Base-by-base conservation (phyloP, 1,140 invertebrate species). In the Leptoteleia sp. region DNA sequence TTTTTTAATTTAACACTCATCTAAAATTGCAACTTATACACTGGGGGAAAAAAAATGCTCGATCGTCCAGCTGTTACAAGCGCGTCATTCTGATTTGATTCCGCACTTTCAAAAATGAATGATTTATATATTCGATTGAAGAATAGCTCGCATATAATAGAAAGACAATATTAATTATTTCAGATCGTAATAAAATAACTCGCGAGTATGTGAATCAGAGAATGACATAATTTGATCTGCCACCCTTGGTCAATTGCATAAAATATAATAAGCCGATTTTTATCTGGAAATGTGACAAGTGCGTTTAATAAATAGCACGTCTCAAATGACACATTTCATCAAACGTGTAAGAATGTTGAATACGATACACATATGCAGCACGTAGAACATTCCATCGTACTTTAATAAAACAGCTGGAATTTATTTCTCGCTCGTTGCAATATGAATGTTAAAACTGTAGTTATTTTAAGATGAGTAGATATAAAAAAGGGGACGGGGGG, bases 331-430 rank as follows among this genome's bases (percentile, higher is more conserved):
- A 57, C 70, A 76, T 70, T 70, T 62, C 61, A 70, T 76, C 50
- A 76, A 70, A 64, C 64, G 73, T 70, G 64, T 70, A 76, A 76
- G 57, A 68, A 70, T 76, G 73, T 42, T 22, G 64, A 15, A 22
- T 27, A 16, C 12, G 65, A 64, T 70, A 65, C 73, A 70, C 16
- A 70, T 68, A 47, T 22, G 37, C 11, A 12, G 15, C 42, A 31
- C 42, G 15, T 59, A 35, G 64, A 64, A 52, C 38, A 70, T 76
- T 70, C 73, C 65, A 76, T 76, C 55, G 48, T 43, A 27, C 73
- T 77, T 77, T 59, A 71, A 71, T 71, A 65, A 71, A 77, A 77
- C 52, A 71, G 67, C 59, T 71, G 75, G 64, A 77, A 77, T 77
- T 65, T 71, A 61, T 77, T 77, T 77, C 61, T 71, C 57, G 40